Base-by-base conservation (phyloP, 1,140 invertebrate genomes). In the Diprion similis region DNA sequence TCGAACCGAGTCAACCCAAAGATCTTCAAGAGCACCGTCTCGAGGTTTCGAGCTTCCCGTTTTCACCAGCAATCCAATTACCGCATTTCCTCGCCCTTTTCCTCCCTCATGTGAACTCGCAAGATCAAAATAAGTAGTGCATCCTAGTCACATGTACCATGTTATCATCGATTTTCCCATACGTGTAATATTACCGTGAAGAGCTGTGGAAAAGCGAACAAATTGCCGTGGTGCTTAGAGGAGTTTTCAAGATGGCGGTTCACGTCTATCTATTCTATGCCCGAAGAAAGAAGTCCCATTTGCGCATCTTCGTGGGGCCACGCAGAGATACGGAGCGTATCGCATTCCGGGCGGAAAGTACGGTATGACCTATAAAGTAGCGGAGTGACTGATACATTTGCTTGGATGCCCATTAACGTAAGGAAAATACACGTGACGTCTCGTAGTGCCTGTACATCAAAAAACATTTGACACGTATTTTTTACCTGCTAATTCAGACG, bases 251-350 rank as follows among this genome's bases (percentile, higher is more conserved):
- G n/a, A 59, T 59, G 51, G 51, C 51, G 24, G 24, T 1, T 37
- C 24, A 37, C 24, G 51, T 59, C 51, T 59, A 17, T 13, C 24
- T 9, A 59, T 9, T 59, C 51, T 15, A 59, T 17, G 9, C 51
- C 11, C 51, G n/a, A 59, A 59, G 51, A 59, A 59, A 59, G 51
- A 59, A 59, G 51, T 59, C 8, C 51, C 51, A 59, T 59, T 59
- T 59, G 51, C 51, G 51, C 51, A 17, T 59, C 51, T 59, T 37
- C 6, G 24, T 6, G 6, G 51, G 51, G n/a, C 6, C 51, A 59
- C 51, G 51, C 51, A 17, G n/a, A 59, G 51, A 10, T 59, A 59
- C 51, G 51, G 9, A 9, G 51, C 11, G 11, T 37, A 37, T 37
- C 24, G 24, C 24, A 59, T 59, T 8, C 11, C 51, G 51, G 51